Conservation (phyloP, 2,888 invertebrate species). For the Watsonalla binaria region DNA sequence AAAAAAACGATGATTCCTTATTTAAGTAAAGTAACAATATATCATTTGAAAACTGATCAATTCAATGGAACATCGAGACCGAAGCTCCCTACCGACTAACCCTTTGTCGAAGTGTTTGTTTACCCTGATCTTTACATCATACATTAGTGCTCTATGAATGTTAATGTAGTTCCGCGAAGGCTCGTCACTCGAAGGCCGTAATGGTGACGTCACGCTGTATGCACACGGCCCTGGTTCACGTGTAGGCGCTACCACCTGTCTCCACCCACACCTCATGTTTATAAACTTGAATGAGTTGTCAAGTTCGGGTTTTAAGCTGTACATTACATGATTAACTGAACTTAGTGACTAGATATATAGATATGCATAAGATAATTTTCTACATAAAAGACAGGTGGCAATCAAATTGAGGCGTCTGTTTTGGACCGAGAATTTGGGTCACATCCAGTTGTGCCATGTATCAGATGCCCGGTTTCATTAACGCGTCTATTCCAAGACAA, state of each 20-base stretch:
- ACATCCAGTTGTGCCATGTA: conserved; percentile 36
- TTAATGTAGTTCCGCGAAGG: conserved; percentile 41
- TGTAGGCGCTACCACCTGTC: conserved; percentile 65
- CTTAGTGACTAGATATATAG: too few species aligned
- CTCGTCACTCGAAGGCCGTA: conserved; percentile 53
- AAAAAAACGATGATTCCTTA: too few species aligned
- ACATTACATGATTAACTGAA: conserved; percentile 2
- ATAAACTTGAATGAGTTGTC: conserved; percentile 26
- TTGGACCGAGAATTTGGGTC: conserved; percentile 24
- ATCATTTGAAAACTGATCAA: too few species aligned
- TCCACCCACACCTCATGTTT: conserved; percentile 53
- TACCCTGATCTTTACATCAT: conserved; percentile 6
- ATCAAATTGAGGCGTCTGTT: conserved; percentile 18
- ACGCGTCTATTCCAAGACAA: conserved; percentile 59
- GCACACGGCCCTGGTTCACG: conserved; percentile 67
- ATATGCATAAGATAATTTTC: conserved; percentile 3
- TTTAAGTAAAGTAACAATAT: too few species aligned
- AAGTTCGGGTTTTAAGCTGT: neutral
- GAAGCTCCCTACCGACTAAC: too few species aligned
- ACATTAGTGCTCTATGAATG: conserved; percentile 13
- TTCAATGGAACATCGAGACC: too few species aligned
- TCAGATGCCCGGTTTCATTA: conserved; percentile 53
- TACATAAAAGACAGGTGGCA: conserved; percentile 24
- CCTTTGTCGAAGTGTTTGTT: neutral
- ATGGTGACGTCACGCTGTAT: conserved; percentile 58